A percentile compares a stretch with the other conserved stretches of the same genome.
Conservation (phyloP, 2,113 vertebrate genomes). For the Plecotus auritus region DNA sequence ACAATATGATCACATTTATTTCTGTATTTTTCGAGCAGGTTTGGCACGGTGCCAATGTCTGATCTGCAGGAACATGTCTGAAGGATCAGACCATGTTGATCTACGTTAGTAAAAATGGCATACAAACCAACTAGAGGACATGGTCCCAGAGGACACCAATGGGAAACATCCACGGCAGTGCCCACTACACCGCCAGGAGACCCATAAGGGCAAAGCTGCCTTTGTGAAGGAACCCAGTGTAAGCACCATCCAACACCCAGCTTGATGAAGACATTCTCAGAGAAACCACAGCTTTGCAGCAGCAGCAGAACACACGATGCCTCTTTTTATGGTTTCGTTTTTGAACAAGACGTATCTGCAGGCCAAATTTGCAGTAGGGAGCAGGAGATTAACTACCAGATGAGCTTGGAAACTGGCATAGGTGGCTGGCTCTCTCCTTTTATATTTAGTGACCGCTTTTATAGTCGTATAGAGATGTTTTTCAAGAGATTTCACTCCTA, state of each 20-base stretch:
- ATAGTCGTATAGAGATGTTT: slow-evolving; percentile 41
- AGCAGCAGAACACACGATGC: not conserved
- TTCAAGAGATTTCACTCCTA: slow-evolving; percentile 47
- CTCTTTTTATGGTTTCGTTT: not conserved
- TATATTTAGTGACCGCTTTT: slow-evolving; percentile 50
- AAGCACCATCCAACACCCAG: not conserved
- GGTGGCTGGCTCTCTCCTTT: slow-evolving; percentile 35
- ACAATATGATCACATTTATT: not conserved
- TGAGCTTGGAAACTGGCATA: not conserved
- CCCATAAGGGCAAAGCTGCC: not conserved
- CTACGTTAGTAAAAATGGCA: not conserved
- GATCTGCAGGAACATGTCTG: not conserved
- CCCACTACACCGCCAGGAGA: not conserved
- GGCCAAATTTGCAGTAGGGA: not conserved
- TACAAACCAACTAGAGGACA: not conserved
- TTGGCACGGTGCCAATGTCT: not conserved
- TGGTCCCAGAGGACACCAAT: not conserved
- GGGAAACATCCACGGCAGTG: not conserved
- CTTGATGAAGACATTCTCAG: not conserved
- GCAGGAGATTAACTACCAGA: slow-evolving; percentile 39
- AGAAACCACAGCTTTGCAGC: not conserved
- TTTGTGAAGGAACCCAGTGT: not conserved
- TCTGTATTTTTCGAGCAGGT: not conserved
- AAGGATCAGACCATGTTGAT: not conserved
- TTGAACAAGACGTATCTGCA: slow-evolving; percentile 8